phyloP scores from a whole-genome alignment of 2,888 invertebrate species.

The Acheta domesticus region DNA sequence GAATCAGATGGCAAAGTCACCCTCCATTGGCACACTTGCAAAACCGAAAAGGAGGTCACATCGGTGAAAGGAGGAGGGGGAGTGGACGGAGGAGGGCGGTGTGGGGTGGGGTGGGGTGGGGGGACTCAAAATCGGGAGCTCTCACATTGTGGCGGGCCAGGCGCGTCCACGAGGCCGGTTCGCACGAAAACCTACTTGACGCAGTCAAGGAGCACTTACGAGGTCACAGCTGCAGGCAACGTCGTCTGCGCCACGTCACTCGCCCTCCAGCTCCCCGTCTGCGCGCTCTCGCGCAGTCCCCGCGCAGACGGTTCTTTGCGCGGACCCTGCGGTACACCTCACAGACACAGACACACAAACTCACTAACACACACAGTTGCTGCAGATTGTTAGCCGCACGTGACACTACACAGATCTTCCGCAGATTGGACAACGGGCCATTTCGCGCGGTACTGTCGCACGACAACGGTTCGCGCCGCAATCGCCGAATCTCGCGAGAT shows the following conservation, averaged over 20 bases:
- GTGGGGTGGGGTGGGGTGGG: neutral
- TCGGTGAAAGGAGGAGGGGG: neutral
- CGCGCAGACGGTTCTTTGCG: neutral
- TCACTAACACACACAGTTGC: neutral
- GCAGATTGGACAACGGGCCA: neutral
- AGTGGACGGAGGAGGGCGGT: no score
- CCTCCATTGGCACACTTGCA: neutral
- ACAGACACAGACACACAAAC: neutral
- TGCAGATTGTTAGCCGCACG: neutral
- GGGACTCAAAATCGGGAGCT: neutral
- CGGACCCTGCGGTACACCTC: neutral
- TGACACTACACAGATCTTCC: neutral
- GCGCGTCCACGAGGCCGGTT: no score
- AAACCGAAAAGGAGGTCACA: neutral
- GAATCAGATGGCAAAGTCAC: neutral
- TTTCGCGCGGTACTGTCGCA: no score
- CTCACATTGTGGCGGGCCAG: neutral
- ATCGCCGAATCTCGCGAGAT: no score
- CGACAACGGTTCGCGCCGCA: no score
- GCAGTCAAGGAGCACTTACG: neutral
- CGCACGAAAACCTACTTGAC: neutral
- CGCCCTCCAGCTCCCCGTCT: neutral
- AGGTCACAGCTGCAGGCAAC: neutral
- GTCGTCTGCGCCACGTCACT: neutral
- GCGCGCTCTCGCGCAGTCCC: neutral